These are phyloP conservation scores for Oryzias javanicus DNA, from an alignment of 2,113 vertebrate genomes.

Conservation along the genomic window DNA sequence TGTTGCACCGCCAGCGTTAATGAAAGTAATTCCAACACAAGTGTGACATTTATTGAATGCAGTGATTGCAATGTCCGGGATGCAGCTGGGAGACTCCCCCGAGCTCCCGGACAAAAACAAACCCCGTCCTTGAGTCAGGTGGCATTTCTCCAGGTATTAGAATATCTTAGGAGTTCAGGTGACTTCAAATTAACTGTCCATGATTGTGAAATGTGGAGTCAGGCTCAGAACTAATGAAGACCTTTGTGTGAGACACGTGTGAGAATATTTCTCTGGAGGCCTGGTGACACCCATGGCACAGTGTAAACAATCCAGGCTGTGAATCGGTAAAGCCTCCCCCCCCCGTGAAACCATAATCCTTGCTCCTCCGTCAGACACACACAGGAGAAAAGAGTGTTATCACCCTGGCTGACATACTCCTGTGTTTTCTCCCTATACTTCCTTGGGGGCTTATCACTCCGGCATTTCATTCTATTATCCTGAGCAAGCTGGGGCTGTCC, in stretches of 20 bases:
- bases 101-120: conserved; percentile 19
- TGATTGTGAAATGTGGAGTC: conserved; percentile 27
- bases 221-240: conserved; percentile 50
- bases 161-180: conserved; percentile 13
- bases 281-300: conserved; percentile 36
- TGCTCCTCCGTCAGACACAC: conserved; percentile 45
- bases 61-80: conserved; percentile 2
- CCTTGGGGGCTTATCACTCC: conserved; percentile 66
- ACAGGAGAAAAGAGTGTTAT: conserved; percentile 65
- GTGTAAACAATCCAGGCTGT: conserved; percentile 49
- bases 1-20: conserved; percentile 8
- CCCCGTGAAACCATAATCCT: conserved; percentile 65
- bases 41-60: not conserved
- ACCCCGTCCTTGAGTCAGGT: conserved; percentile 5
- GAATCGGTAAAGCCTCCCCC: conserved; percentile 59
- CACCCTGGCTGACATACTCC: conserved; percentile 65
- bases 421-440: conserved; percentile 65
- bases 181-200: conserved; percentile 51
- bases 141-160: conserved; percentile 15
- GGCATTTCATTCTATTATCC: conserved; percentile 70
- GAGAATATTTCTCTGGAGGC: conserved; percentile 42
- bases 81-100: not conserved
- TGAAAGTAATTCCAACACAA: not conserved
- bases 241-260: conserved; percentile 52
- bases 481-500: conserved; percentile 53